Percentiles rank a stretch among this genome's conserved stretches.
These are phyloP conservation scores for Drosophila mayaguana DNA, from an alignment of 2,888 invertebrate genomes.

Conservation along the genomic window DNA sequence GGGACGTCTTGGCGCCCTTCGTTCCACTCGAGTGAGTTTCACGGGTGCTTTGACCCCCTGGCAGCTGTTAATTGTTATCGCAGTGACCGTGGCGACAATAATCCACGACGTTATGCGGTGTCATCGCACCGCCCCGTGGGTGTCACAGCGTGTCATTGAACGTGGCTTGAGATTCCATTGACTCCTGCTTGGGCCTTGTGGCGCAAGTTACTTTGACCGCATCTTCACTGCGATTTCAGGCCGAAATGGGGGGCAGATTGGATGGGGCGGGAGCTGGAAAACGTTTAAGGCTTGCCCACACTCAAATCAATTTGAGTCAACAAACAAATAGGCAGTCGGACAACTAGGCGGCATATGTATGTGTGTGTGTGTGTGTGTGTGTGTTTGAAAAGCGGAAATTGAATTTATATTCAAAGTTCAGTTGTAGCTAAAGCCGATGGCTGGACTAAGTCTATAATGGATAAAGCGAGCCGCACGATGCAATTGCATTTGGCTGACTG, in stretches of 20 bases:
- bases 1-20: not conserved
- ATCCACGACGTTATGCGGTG: constrained; percentile 6
- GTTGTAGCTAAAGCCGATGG: constrained; percentile 1
- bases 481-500: constrained; percentile 22
- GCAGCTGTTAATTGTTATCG: constrained; percentile 25
- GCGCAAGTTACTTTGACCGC: not conserved
- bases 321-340: constrained; percentile 5
- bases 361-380: constrained; percentile 7
- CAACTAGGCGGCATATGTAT: not conserved
- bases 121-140: not conserved
- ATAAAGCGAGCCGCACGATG: not conserved
- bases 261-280: not conserved
- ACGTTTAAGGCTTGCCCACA: constrained; percentile 4
- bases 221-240: not conserved
- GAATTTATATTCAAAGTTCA: constrained; percentile 28
- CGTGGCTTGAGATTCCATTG: constrained; percentile 13
- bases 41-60: constrained; percentile 17
- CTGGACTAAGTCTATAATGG: too few species aligned
- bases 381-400: constrained; percentile 46
- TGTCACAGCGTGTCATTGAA: constrained; percentile 16
- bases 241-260: not conserved
- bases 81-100: constrained; percentile 12
- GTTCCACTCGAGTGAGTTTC: constrained; percentile 8
- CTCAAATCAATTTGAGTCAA: constrained; percentile 37
- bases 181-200: constrained; percentile 3